Base-by-base conservation (phyloP, 2,888 invertebrate genomes). In the Tineola bisselliella region DNA sequence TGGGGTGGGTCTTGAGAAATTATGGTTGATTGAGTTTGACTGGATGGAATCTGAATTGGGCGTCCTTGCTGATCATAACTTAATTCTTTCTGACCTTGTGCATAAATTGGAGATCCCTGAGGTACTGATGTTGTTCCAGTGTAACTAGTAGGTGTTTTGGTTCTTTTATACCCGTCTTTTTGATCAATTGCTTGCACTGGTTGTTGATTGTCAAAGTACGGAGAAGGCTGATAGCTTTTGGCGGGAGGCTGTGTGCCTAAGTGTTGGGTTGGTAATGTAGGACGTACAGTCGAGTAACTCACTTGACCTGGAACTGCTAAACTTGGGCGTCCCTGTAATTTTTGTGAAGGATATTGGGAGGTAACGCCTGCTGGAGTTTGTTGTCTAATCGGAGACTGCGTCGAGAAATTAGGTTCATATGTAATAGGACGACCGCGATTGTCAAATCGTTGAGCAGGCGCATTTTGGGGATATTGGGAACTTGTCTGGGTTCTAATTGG, bases 381-480 rank as follows among this genome's bases (percentile, higher is more conserved):
- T 13, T 48, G 48, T 5, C 17, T 13, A 17, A 48, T 48, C 2
- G 48, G 15, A 15, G 48, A 6, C 8, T 13, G 10, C 1, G 48
- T 13, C 3, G 15, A 17, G n/a, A 17, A 13, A 10, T 1, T 17
- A 17, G 48, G 48, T 2, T 17, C 15, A 15, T 48, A 48, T n/a
- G 48, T 48, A 10, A 17, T 48, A 48, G 17, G 48, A 10, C 17
- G 48, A n/a, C 48, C 48, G 3, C n/a, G 12, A 5, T 48, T 65
- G 61, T 67, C 68, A 57, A 65, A 68, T 1, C 61, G 64, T 61
- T 70, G 67, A 0, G 61, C 38, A 10, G 31, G 25, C 8, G 25
- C 25, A 18, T n/a, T 38, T 43, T 59, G 38, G n/a, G 43, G 33
- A 17, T 33, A 56, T 43, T 59, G 60, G 10, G 58, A 18, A 38